Evolutionary conservation across 2,113 vertebrate genomes (phyloP).

Genomic region (Symphodus melops): DNA sequence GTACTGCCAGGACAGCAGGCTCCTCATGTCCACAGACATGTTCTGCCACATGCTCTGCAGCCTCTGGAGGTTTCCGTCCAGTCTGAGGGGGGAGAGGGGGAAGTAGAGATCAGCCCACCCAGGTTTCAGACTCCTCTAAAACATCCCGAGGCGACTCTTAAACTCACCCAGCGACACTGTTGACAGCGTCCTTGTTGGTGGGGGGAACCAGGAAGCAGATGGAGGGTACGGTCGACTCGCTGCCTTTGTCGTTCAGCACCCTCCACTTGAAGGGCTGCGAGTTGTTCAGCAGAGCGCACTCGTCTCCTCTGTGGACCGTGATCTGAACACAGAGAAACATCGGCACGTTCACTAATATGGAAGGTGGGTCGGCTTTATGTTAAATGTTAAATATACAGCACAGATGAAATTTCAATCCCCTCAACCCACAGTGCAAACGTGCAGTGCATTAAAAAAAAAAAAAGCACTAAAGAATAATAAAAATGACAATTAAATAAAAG

Average conservation of each 20-base stretch:
- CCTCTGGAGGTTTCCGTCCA: slow-evolving; percentile 88
- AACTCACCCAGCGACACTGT: slow-evolving; percentile 85
- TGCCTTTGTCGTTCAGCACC: slow-evolving; percentile 82
- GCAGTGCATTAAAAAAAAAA: too few relatives aligned
- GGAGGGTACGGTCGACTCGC: slow-evolving; percentile 87
- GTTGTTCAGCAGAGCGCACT: slow-evolving; percentile 87
- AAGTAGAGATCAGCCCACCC: neutral
- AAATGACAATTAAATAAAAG: too few relatives aligned
- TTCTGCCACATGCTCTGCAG: slow-evolving; percentile 88
- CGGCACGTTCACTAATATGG: too few relatives aligned
- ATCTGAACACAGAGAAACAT: slow-evolving; percentile 81
- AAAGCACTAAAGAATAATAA: too few relatives aligned
- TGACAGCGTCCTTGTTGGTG: slow-evolving; percentile 91
- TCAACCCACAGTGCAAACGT: too few relatives aligned
- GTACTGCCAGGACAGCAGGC: slow-evolving; percentile 91
- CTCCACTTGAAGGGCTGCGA: slow-evolving; percentile 90
- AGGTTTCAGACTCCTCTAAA: neutral
- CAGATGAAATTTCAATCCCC: too few relatives aligned
- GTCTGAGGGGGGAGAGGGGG: slow-evolving; percentile 65
- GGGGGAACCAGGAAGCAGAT: slow-evolving; percentile 93
- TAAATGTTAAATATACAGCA: too few relatives aligned
- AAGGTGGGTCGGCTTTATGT: too few relatives aligned
- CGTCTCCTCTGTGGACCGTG: slow-evolving; percentile 90
- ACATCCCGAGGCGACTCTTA: neutral
- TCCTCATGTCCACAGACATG: slow-evolving; percentile 89